phyloP scores from a whole-genome alignment of 1,140 invertebrate species.

The Ladona fulva region DNA sequence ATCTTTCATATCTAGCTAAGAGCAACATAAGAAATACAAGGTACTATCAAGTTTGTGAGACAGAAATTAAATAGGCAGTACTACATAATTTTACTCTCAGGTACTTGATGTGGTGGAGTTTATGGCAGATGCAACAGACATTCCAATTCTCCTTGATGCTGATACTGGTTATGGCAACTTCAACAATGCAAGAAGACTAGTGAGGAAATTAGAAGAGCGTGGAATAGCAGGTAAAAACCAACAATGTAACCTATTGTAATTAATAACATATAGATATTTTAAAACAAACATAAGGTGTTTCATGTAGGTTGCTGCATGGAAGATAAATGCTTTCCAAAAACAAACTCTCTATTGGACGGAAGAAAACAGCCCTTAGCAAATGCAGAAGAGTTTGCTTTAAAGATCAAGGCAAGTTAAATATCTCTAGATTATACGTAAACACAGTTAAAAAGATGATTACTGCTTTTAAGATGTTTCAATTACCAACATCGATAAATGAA shows the following conservation, averaged over 20 bases:
- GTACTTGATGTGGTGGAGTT: conserved; percentile 39
- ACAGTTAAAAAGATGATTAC: too few relatives aligned
- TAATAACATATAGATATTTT: background rate
- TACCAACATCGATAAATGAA: too few relatives aligned
- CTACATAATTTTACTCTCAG: background rate
- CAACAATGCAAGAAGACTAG: conserved; percentile 40
- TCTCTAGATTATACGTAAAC: too few relatives aligned
- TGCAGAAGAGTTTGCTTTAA: conserved; percentile 40
- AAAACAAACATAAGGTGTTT: too few relatives aligned
- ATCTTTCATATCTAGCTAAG: too few relatives aligned
- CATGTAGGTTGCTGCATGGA: conserved; percentile 38
- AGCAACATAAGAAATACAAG: too few relatives aligned
- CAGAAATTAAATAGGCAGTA: too few relatives aligned
- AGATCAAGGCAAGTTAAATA: conserved; percentile 35
- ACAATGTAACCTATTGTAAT: background rate
- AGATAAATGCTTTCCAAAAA: conserved; percentile 43
- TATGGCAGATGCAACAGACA: conserved; percentile 39
- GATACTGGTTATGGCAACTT: conserved; percentile 44
- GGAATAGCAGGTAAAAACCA: conserved; percentile 35
- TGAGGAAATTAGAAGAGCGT: conserved; percentile 38
- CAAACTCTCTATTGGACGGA: conserved; percentile 39
- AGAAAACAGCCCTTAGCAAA: conserved; percentile 38
- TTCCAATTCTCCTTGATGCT: conserved; percentile 41
- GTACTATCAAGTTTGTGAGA: too few relatives aligned
- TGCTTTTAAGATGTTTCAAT: too few relatives aligned